Percentiles rank a stretch among this genome's conserved stretches.
These are phyloP conservation scores for Merluccius polli DNA, from an alignment of 2,797 vertebrate genomes.

Conservation along the genomic window DNA sequence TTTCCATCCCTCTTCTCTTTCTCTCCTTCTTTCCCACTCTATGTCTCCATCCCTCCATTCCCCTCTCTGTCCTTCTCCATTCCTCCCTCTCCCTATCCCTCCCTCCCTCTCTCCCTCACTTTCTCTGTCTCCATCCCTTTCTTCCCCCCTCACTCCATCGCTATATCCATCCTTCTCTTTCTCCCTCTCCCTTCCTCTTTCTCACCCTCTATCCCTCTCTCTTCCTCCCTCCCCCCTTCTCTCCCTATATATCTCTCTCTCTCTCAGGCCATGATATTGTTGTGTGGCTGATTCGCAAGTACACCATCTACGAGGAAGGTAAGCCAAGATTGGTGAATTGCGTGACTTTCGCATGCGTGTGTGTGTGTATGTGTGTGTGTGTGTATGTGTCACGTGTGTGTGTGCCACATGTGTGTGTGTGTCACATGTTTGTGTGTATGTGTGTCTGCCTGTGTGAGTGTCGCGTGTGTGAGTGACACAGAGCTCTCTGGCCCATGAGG, in stretches of 20 bases:
- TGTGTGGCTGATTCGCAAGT: conserved; percentile 85
- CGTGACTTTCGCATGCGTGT: neutral
- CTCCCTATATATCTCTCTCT: neutral
- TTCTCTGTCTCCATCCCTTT: conserved; percentile 1
- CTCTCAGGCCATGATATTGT: conserved; percentile 80
- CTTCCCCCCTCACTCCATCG: conserved; percentile 6
- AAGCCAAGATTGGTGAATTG: conserved; percentile 40
- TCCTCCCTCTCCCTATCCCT: neutral
- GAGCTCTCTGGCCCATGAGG: neutral
- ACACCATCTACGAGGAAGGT: conserved; percentile 83
- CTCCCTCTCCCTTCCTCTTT: neutral
- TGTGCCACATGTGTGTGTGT: conserved; percentile 13
- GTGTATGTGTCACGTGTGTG: conserved; percentile 20
- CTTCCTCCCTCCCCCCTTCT: neutral
- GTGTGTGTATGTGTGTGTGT: conserved; percentile 16
- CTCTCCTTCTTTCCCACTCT: neutral
- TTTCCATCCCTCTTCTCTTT: neutral
- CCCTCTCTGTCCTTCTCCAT: conserved; percentile 7
- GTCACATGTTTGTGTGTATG: conserved; percentile 3
- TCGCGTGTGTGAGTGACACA: neutral
- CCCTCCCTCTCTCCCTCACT: conserved; percentile 4
- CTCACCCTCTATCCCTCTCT: neutral
- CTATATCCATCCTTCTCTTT: neutral
- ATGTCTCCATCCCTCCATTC: neutral
- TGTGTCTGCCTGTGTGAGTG: conserved; percentile 3